Base-by-base conservation (phyloP, 2,888 invertebrate genomes). In the Drosophila phalerata region DNA sequence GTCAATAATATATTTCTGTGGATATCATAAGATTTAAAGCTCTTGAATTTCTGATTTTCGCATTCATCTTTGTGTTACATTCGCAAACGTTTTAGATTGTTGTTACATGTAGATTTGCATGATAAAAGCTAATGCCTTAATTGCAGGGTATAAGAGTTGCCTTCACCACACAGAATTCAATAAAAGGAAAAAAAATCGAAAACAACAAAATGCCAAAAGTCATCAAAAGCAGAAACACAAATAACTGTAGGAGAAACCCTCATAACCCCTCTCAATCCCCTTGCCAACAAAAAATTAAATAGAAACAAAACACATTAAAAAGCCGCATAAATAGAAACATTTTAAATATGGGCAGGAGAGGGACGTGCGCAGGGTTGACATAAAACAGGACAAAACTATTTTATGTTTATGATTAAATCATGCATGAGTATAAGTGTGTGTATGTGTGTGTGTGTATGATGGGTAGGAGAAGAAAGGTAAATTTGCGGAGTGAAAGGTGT, bases 401-500 rank as follows among this genome's bases (percentile, higher is more conserved):
- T 84, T 73, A 69, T 69, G 76, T 77, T 81, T 85, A 86, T 88
- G 88, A 88, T 88, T 86, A 88, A 85, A 88, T 85, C 88, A 85
- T 77, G 76, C 55, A 62, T 17, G 51, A 61, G 49, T 56, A 19
- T 63, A 32, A 22, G 8, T 19, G n/a, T 22, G 42, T 15, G 25
- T 13, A 10, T 40, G 42, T 52, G 22, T 22, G 30, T 49, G 38
- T 48, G 47, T 25, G 34, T 34, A 13, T 34, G 37, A 8, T n/a
- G 6, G 2, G 1, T 0, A 22, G 34, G 42, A 32, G 13, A 0
- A 5, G 9, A 15, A 1, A 37, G 38, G 34, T n/a, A 28, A 13
- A 37, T 9, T 17, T n/a, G 28, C 5, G 13, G 19, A 6, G 15
- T 40, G 19, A 49, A 30, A 77, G 75, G 75, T 79, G 58, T 68